Evolutionary conservation across 2,797 vertebrate genomes (phyloP), one percentile per base, ranked within the genome.

Genomic region (Melanotaenia trifasciata): DNA sequence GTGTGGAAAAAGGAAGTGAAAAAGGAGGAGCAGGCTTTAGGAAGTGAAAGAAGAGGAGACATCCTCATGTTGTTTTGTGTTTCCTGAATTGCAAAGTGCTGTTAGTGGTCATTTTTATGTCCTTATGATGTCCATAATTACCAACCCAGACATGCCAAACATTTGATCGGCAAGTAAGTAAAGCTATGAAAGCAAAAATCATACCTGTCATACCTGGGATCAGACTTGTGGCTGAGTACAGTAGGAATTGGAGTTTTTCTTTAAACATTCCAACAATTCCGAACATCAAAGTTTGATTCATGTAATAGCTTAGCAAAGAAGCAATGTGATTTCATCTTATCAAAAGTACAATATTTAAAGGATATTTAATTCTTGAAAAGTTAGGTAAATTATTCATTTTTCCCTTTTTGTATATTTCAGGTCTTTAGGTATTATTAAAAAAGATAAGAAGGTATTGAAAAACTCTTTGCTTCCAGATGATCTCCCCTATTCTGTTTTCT

Each of bases 11-110:
- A 74, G 78, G 58, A 64, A 75, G 76, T 65, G 43, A 50, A 18
- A 69, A 63, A 81, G 61, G 74, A 68, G 51, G 33, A 72, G 67
- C 43, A 76, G 64, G 58, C 72, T 61, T 64, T 24, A 74, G 63
- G 54, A 67, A 78, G 14, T 70, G 38, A 68, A 51, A 35, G 6
- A 24, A 45, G 43, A 70, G 54, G 57, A 22, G 16, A 45, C 18
- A 16, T 45, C 18, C 5, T 18, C 43, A 45, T 45, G 43, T 43
- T 43, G 10, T 43, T 43, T 45, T 45, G 43, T 45, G 16, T 20
- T 5, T 45, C 43, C 51, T 54, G 12, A 28, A 12, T 5, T 54
- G 24, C 12, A 28, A 6, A 26, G 51, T 54, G 51, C 12, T 26
- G 5, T 10, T 22, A 28, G 51, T 1, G 13, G 4, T 28, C 12